A percentile compares a stretch with the other conserved stretches of the same genome.
Conservation (phyloP, 2,113 vertebrate genomes). For the Ictalurus punctatus region DNA sequence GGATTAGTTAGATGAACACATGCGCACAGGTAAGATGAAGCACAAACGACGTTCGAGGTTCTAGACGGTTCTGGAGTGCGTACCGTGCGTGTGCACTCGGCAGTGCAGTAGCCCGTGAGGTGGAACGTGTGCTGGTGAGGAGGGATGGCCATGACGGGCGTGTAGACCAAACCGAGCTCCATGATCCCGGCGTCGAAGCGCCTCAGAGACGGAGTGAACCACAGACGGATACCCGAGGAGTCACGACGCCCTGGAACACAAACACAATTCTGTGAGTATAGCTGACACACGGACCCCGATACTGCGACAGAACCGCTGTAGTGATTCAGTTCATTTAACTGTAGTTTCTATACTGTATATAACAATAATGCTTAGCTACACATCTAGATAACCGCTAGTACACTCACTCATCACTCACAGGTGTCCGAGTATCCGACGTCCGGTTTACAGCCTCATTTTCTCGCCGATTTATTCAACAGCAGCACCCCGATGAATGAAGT, state of each 20-base stretch:
- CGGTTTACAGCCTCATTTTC: too few species aligned
- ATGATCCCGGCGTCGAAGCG: conserved; percentile 85
- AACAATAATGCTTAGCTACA: too few species aligned
- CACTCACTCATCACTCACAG: too few species aligned
- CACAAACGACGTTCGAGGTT: background rate
- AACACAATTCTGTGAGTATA: background rate
- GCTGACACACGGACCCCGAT: background rate
- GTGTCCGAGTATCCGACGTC: too few species aligned
- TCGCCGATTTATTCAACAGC: too few species aligned
- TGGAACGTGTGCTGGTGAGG: conserved; percentile 75
- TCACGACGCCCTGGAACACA: conserved; percentile 75
- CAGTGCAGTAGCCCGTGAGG: conserved; percentile 89
- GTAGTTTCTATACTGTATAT: too few species aligned
- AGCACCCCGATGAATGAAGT: too few species aligned
- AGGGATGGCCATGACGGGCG: conserved; percentile 89
- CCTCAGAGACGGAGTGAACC: conserved; percentile 80
- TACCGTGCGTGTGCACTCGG: conserved; percentile 86
- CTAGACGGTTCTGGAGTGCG: background rate
- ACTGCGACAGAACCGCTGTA: background rate
- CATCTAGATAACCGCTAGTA: too few species aligned
- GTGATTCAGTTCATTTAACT: too few species aligned
- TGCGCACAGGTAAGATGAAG: background rate
- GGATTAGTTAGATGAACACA: background rate
- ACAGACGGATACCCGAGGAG: conserved; percentile 87
- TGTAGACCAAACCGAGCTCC: conserved; percentile 95